These are phyloP conservation scores for Sebastes itinus DNA, from an alignment of 2,797 vertebrate genomes.

Conservation along the genomic window DNA sequence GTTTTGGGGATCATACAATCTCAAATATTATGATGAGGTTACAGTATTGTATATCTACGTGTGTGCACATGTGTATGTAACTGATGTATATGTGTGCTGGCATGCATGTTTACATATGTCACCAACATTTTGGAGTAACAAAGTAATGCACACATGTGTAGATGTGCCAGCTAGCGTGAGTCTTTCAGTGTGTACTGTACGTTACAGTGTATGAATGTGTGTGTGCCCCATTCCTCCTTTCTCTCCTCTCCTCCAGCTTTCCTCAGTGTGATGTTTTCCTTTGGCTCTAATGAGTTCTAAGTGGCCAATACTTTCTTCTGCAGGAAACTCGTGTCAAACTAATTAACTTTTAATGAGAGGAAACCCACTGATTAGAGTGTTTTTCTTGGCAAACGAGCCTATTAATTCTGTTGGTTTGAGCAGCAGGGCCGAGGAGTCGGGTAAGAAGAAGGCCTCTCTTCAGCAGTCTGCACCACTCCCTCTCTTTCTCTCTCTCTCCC, in stretches of 20 bases:
- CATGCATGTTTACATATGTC: slow-evolving; percentile 59
- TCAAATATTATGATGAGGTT: slow-evolving; percentile 1
- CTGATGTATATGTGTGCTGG: slow-evolving; percentile 46
- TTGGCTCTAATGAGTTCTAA: slow-evolving; percentile 87
- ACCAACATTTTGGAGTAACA: slow-evolving; percentile 48
- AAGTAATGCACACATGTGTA: slow-evolving; percentile 42
- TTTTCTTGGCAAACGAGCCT: slow-evolving; percentile 88
- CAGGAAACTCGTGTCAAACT: slow-evolving; percentile 89
- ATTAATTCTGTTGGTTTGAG: slow-evolving; percentile 87
- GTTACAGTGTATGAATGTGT: slow-evolving; percentile 4
- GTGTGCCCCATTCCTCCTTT: slow-evolving; percentile 45
- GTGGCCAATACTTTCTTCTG: slow-evolving; percentile 86
- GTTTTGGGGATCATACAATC: not conserved
- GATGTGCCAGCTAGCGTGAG: slow-evolving; percentile 40
- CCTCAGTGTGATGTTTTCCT: slow-evolving; percentile 82
- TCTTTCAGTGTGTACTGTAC: slow-evolving; percentile 29
- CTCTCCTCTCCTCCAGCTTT: slow-evolving; percentile 71
- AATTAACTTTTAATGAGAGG: slow-evolving; percentile 92
- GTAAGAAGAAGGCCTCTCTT: slow-evolving; percentile 71
- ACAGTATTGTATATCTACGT: slow-evolving; percentile 9
- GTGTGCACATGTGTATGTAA: not conserved
- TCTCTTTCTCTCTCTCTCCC: slow-evolving; percentile 5
- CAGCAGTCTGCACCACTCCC: slow-evolving; percentile 56
- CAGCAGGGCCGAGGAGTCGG: slow-evolving; percentile 71
- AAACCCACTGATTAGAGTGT: slow-evolving; percentile 91